Base-by-base conservation (phyloP, 2,888 invertebrate species). In the Lasioglossum pauxillum region DNA sequence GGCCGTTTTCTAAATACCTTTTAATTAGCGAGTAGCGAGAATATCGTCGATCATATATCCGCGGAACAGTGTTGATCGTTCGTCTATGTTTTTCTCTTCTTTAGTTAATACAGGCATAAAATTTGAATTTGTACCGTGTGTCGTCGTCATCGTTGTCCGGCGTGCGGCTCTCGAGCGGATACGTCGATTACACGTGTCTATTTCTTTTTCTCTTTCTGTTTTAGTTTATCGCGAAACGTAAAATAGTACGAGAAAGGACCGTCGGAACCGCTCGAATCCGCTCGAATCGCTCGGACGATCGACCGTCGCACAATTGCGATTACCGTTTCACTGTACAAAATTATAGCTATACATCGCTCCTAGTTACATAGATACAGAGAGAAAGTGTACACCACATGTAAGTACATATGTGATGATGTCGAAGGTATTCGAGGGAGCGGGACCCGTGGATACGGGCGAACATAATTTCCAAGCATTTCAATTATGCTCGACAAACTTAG, bases 101-200 rank as follows among this genome's bases (percentile, higher is more conserved):
- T 81, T 81, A 84, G 84, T 90, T 78, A 49, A 82, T 78, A 86
- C 89, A 91, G 90, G 88, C 87, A 86, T 94, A 94, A 94, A 93
- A 92, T 95, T 93, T 93, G 94, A 93, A 93, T 94, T 95, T 95
- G 95, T 95, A 95, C 95, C 94, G 93, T 94, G 89, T 92, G 91
- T 93, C 91, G 92, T 90, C 85, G 90, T 90, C 46, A 89, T 88
- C 87, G 83, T 64, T 64, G 60, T 64, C 60, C 60, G 53, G 23
- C 53, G 53, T 8, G 31, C 27, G 60, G 27, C 7, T 14, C 60
- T 31, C 60, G 60, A 27, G 78, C 89, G 83, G 83, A 75, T 67
- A 44, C 27, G 44, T 91, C 90, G 89, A 91, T 83, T 87, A 82
- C 27, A 2, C 41, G 44, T 44, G 44, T 44, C 44, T 0, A 14